A percentile compares a stretch with the other conserved stretches of the same genome.
Conservation (phyloP, 2,113 vertebrate species). For the Polypterus senegalus region DNA sequence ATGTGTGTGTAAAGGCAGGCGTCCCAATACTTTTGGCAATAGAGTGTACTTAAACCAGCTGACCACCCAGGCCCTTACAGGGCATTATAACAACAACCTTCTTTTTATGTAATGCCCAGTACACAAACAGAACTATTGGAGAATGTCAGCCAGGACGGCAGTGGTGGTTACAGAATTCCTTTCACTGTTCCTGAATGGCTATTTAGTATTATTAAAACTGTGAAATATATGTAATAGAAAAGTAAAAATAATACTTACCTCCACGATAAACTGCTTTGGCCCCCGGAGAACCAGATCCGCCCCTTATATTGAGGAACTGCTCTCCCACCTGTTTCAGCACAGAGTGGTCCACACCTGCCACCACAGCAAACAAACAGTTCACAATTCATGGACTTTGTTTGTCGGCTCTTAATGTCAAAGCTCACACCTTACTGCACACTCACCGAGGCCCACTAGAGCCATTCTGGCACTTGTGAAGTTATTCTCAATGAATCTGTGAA, state of each 20-base stretch:
- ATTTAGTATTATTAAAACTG: too few relatives aligned
- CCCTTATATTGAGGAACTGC: slow-evolving; percentile 86
- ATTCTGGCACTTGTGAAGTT: slow-evolving; percentile 72
- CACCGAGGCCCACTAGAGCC: slow-evolving; percentile 79
- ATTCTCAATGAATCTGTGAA: slow-evolving; percentile 50
- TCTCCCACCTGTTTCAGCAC: slow-evolving; percentile 81
- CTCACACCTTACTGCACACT: slow-evolving; percentile 18
- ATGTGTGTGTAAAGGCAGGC: too few relatives aligned
- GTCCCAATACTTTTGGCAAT: too few relatives aligned
- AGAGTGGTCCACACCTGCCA: slow-evolving; percentile 70
- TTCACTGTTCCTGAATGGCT: too few relatives aligned
- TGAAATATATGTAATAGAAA: too few relatives aligned
- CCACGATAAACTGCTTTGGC: slow-evolving; percentile 68
- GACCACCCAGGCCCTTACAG: too few relatives aligned
- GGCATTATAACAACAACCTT: too few relatives aligned
- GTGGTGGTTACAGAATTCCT: too few relatives aligned
- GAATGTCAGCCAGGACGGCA: too few relatives aligned
- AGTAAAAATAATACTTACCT: slow-evolving; percentile 43
- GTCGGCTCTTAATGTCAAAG: neutral
- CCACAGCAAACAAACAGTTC: neutral
- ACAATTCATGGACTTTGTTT: neutral
- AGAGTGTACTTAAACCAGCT: too few relatives aligned
- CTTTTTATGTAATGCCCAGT: too few relatives aligned
- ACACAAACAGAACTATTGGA: too few relatives aligned
- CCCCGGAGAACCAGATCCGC: slow-evolving; percentile 61